Conservation (phyloP, 2,113 vertebrate genomes). For the Eulacestoma nigropectus region DNA sequence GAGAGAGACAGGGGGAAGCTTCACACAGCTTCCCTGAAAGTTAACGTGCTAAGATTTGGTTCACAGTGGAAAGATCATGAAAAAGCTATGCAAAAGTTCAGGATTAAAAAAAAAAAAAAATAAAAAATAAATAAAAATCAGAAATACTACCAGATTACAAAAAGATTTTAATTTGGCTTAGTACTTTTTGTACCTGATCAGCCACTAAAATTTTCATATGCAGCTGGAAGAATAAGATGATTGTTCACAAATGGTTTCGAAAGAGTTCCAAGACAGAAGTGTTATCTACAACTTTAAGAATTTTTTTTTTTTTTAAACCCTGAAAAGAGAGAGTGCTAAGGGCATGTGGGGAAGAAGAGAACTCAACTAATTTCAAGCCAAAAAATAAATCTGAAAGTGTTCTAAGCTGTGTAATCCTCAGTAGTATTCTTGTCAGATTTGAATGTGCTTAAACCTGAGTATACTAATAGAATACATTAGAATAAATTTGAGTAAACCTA, state of each 20-base stretch:
- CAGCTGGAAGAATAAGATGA: not conserved
- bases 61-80: not conserved
- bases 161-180: not conserved
- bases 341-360: rapidly evolving
- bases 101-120: not conserved
- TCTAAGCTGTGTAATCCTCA: not conserved
- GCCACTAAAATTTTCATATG: not conserved
- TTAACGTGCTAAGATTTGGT: not conserved
- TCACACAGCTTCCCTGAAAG: not conserved
- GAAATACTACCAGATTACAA: not conserved
- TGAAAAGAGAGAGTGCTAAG: not conserved
- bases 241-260: not conserved
- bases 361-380: not conserved
- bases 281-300: not conserved
- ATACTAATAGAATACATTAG: not conserved
- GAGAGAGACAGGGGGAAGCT: not conserved
- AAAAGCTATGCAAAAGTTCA: not conserved
- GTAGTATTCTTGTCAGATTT: not conserved
- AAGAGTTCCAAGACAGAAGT: not conserved
- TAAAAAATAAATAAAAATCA: too few relatives aligned
- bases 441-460: not conserved
- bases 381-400: not conserved
- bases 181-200: not conserved
- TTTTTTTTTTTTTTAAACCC: not conserved
- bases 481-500: rapidly evolving